phyloP scores from a whole-genome alignment of 2,113 vertebrate species.

The Leucopsar rothschildi region DNA sequence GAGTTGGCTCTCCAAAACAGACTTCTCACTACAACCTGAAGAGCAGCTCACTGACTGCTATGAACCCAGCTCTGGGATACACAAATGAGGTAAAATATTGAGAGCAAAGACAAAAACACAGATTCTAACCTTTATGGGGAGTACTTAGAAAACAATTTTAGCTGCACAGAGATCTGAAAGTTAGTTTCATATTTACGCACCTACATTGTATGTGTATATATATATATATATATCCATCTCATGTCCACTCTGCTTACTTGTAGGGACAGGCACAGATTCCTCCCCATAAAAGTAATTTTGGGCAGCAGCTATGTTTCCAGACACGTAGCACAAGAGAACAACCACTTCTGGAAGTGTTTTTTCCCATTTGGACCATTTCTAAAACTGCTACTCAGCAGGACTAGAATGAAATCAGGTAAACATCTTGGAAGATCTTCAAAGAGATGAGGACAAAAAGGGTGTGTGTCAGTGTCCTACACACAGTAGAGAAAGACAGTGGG shows the following conservation, averaged over 20 bases:
- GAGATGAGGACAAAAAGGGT: neutral
- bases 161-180: neutral
- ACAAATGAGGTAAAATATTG: neutral
- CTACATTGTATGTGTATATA: neutral
- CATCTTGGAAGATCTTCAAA: neutral
- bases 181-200: neutral
- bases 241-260: neutral
- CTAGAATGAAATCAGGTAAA: neutral
- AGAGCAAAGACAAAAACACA: neutral
- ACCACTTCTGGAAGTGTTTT: neutral
- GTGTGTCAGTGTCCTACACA: neutral
- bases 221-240: neutral
- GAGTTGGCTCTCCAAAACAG: neutral
- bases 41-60: neutral
- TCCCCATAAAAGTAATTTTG: neutral
- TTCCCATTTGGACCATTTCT: neutral
- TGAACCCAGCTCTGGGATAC: neutral
- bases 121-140: neutral
- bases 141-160: neutral
- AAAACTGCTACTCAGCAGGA: neutral
- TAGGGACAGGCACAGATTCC: neutral
- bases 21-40: neutral
- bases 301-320: neutral
- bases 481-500: neutral
- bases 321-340: neutral